Conservation (phyloP, 2,113 vertebrate genomes). For the Vicugna pacos region DNA sequence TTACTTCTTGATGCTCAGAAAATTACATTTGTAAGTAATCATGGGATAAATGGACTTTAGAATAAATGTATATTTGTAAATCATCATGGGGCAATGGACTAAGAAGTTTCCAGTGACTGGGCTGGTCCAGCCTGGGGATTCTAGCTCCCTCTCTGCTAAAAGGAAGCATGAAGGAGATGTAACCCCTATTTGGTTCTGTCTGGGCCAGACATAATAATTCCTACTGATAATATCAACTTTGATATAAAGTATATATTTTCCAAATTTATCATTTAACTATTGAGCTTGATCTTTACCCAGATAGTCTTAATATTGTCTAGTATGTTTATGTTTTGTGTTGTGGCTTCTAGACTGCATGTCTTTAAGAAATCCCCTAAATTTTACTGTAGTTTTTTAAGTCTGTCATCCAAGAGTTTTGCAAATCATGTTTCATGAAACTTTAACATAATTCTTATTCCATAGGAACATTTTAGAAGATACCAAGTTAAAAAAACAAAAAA, state of each 20-base stretch:
- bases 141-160: background rate
- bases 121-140: background rate
- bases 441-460: background rate
- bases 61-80: background rate
- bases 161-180: background rate
- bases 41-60: background rate
- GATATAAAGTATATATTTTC: background rate
- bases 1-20: background rate
- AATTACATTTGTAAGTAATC: background rate
- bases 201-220: background rate
- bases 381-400: background rate
- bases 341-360: background rate
- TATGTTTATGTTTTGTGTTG: background rate
- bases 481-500: background rate
- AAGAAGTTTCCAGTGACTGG: background rate
- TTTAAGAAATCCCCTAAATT: slow-evolving; percentile 20
- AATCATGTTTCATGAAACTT: background rate
- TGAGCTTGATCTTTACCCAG: background rate
- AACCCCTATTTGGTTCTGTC: background rate
- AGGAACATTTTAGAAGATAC: background rate
- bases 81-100: background rate
- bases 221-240: background rate
- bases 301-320: background rate
- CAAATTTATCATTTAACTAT: background rate
- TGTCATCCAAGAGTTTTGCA: background rate